Evolutionary conservation across 2,113 vertebrate genomes (phyloP).

Genomic region (Cyprinodon brontotheroides): DNA sequence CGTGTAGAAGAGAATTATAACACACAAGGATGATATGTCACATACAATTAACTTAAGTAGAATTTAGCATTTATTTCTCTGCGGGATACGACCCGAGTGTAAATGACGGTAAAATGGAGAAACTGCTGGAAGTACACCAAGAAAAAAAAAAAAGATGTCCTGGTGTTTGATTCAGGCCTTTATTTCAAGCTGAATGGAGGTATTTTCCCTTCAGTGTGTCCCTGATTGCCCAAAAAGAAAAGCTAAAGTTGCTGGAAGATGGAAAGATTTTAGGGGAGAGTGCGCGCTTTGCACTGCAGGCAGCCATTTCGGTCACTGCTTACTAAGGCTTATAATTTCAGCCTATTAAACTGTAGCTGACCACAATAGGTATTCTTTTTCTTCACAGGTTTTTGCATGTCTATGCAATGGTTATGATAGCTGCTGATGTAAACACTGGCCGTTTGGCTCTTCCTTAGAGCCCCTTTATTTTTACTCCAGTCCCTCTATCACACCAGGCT

Average conservation of each 20-base stretch:
- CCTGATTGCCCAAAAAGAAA: constrained; percentile 59
- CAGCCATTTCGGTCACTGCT: constrained; percentile 73
- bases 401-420: constrained; percentile 48
- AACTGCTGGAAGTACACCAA: constrained; percentile 91
- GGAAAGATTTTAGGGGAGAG: constrained; percentile 71
- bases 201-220: constrained; percentile 80
- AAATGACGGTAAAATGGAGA: constrained; percentile 85
- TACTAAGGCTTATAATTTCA: constrained; percentile 58
- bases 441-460: constrained; percentile 27
- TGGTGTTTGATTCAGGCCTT: constrained; percentile 87
- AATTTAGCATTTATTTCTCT: constrained; percentile 74
- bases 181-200: constrained; percentile 86
- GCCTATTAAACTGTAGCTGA: constrained; percentile 34
- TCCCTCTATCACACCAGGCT: constrained; percentile 62
- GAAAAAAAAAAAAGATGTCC: constrained; percentile 74
- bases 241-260: constrained; percentile 54
- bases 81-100: constrained; percentile 57
- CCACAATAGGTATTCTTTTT: constrained; percentile 21
- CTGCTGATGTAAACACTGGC: constrained; percentile 41
- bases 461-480: constrained; percentile 68
- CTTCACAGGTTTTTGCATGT: constrained; percentile 4
- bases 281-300: constrained; percentile 74
- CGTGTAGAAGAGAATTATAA: constrained; percentile 11
- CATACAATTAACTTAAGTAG: constrained; percentile 62
- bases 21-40: constrained; percentile 26